Evolutionary conservation across 2,113 vertebrate genomes (phyloP), one percentile per base, ranked within the genome.

Genomic region (Trachemys scripta): DNA sequence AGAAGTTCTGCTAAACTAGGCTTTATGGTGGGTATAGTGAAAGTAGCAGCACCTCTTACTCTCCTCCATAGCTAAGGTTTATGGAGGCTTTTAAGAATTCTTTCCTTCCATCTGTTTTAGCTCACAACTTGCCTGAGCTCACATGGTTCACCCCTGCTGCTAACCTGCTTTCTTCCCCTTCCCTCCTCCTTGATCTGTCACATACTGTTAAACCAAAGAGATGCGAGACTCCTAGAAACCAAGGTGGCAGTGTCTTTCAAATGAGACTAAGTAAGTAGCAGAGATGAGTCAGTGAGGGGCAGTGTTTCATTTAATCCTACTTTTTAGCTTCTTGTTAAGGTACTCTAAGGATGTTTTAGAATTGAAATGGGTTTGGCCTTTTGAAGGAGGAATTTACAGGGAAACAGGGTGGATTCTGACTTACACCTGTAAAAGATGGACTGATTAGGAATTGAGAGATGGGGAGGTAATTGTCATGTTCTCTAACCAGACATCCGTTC

Each of bases 391-490:
- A 69, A 49, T 8, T 50, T 8, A 10, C 31, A 50, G 31, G 7
- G 35, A 82, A 57, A 65, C 0, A 49, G 14, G 16, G 1, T 76
- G 62, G 56, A 45, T 11, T 19, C 22, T 75, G 3, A 57, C 75
- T 9, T 89, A 76, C 14, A 49, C 4, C 5, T 20, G 2, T 5
- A 38, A 17, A 1, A 59, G 85, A 69, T 0, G 1, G 25, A 59
- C 11, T 42, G 10, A 9, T 6, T 27, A 81, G 50, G 2, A 1
- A n/a, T 3, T 51, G 35, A 12, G 49, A 31, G 50, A 50, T 4
- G 10, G 4, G 10, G 0, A 20, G 2, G 2, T 84, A 56, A 19
- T 7, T 53, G 1, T 17, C 49, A 0, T 2, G 8, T 19, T 50
- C 17, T 45, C 25, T 57, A 90, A 49, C 0, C 0, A 59, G 86